phyloP scores from a whole-genome alignment of 2,113 vertebrate genomes.

The Corapipo altera region DNA sequence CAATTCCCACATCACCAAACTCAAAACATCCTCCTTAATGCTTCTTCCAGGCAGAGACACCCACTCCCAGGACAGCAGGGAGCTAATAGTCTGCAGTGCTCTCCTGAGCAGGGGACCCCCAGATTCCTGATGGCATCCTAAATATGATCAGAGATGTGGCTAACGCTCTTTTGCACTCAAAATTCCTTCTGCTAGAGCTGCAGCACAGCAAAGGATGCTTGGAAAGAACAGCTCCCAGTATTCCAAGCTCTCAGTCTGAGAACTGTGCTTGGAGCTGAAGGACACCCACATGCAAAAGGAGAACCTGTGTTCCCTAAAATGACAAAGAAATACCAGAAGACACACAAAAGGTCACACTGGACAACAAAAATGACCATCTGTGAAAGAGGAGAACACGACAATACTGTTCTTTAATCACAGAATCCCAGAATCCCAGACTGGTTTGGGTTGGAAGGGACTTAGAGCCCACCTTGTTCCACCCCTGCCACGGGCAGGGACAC shows the following conservation, averaged over 20 bases:
- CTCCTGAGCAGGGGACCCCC: neutral
- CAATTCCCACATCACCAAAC: neutral
- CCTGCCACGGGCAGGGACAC: neutral
- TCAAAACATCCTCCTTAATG: neutral
- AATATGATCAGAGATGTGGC: too few relatives aligned
- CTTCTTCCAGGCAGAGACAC: neutral
- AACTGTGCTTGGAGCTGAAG: neutral
- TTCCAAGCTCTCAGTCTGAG: neutral
- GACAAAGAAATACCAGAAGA: neutral
- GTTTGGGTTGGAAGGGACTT: neutral
- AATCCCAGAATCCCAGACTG: neutral
- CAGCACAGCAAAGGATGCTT: neutral
- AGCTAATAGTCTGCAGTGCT: neutral
- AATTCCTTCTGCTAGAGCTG: neutral
- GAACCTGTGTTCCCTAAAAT: neutral
- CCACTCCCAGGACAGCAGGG: neutral
- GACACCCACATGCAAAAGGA: neutral
- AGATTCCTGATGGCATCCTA: neutral
- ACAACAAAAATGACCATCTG: neutral
- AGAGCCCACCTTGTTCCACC: neutral
- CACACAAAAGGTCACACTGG: fast-evolving
- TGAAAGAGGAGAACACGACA: neutral
- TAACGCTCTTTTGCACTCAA: neutral
- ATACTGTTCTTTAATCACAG: neutral
- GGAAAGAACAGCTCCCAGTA: neutral